Conservation (phyloP, 1,140 invertebrate species). For the Tyrophagus putrescentiae region DNA sequence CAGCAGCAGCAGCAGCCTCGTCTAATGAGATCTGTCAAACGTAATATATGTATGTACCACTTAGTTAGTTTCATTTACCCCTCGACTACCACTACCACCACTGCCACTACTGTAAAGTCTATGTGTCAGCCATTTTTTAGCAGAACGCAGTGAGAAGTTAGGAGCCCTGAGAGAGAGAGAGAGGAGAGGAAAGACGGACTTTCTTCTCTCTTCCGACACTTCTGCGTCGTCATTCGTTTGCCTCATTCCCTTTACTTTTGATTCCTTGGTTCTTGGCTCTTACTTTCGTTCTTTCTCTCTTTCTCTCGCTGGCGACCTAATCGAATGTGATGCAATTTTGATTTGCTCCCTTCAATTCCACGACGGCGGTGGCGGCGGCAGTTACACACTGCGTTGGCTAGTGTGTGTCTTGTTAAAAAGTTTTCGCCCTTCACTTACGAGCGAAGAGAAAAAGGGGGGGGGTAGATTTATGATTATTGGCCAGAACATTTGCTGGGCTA, state of each 20-base stretch:
- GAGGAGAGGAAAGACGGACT: background rate
- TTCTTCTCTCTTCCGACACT: background rate
- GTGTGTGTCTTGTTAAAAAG: slow-evolving; percentile 1
- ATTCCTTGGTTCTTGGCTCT: too few relatives aligned
- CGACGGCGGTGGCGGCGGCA: too few relatives aligned
- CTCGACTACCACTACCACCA: too few relatives aligned
- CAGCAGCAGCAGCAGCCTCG: background rate
- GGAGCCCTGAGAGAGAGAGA: background rate
- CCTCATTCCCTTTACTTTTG: too few relatives aligned
- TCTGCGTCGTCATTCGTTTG: too few relatives aligned
- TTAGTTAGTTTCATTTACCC: slow-evolving; percentile 14
- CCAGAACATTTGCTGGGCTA: background rate
- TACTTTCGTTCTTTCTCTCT: too few relatives aligned
- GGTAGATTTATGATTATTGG: slow-evolving; percentile 5
- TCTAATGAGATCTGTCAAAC: slow-evolving; percentile 18
- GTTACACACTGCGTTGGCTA: too few relatives aligned
- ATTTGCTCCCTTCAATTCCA: background rate
- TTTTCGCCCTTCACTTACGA: background rate
- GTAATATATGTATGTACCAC: slow-evolving; percentile 13
- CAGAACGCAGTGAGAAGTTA: background rate
- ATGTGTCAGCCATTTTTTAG: background rate
- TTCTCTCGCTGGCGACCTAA: too few relatives aligned
- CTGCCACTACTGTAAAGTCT: too few relatives aligned
- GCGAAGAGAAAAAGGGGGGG: too few relatives aligned
- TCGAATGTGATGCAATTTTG: slow-evolving; percentile 16